phyloP scores from a whole-genome alignment of 1,140 invertebrate genomes.

The Zaprionus africanus region DNA sequence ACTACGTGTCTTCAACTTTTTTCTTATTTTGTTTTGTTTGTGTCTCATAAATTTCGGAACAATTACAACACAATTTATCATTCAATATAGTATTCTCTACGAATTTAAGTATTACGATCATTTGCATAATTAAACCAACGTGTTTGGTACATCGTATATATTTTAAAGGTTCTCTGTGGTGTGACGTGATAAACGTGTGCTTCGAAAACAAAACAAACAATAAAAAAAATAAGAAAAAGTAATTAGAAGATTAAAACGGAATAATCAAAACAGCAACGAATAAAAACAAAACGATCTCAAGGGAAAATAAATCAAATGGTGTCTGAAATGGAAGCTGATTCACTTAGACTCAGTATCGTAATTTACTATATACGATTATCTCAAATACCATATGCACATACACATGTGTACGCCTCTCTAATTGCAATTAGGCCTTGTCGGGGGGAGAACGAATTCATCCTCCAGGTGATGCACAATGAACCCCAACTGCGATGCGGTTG shows the following conservation, averaged over 20 bases:
- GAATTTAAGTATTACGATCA: conserved; percentile 33
- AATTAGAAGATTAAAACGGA: not conserved
- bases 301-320: conserved; percentile 15
- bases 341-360: conserved; percentile 13
- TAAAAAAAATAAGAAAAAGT: not conserved
- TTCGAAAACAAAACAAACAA: conserved; percentile 34
- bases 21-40: conserved; percentile 35
- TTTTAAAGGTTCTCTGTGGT: conserved; percentile 18
- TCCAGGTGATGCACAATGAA: not conserved
- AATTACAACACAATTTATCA: conserved; percentile 55
- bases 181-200: conserved; percentile 17
- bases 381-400: conserved; percentile 8
- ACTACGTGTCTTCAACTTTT: conserved; percentile 45
- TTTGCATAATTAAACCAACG: conserved; percentile 29
- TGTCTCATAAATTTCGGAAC: conserved; percentile 53
- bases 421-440: not conserved
- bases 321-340: conserved; percentile 34
- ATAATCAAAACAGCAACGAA: conserved; percentile 14
- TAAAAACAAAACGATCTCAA: conserved; percentile 13
- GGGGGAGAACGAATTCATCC: not conserved
- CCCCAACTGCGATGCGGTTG: not conserved
- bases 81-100: conserved; percentile 36
- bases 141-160: conserved; percentile 18
- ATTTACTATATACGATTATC: not conserved
- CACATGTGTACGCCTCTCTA: conserved; percentile 3